A percentile compares a stretch with the other conserved stretches of the same genome.
These are phyloP conservation scores for Acrobasis suavella DNA, from an alignment of 2,888 invertebrate genomes.

Conservation along the genomic window DNA sequence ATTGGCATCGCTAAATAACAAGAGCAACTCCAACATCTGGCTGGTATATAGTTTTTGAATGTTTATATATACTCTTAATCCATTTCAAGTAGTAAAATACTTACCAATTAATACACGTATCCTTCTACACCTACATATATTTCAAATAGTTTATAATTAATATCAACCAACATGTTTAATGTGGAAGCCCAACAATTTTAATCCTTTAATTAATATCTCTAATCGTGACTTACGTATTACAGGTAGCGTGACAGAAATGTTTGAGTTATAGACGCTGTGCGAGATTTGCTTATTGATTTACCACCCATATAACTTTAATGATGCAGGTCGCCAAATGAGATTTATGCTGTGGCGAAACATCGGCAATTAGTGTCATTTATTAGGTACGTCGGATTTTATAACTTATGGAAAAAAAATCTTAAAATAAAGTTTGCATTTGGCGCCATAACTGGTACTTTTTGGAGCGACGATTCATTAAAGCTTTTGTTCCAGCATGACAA, in stretches of 20 bases:
- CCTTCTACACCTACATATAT: background rate
- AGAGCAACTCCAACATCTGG: no score
- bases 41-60: no score
- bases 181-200: background rate
- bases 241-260: conserved; percentile 14
- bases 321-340: conserved; percentile 5
- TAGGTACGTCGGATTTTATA: background rate
- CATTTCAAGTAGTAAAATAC: no score
- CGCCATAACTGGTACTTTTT: background rate
- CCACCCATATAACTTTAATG: conserved; percentile 5
- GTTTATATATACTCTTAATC: no score
- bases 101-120: background rate
- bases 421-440: background rate
- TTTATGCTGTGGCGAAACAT: conserved; percentile 16
- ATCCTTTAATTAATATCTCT: conserved; percentile 9
- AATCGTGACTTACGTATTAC: conserved; percentile 18
- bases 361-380: background rate
- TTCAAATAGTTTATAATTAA: background rate
- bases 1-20: no score
- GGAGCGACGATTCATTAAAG: background rate
- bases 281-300: conserved; percentile 3
- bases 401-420: background rate
- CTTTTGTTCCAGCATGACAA: background rate
- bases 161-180: background rate
- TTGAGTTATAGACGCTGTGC: background rate